Conservation (phyloP, 2,888 invertebrate species). For the Drosophila fungiperda region DNA sequence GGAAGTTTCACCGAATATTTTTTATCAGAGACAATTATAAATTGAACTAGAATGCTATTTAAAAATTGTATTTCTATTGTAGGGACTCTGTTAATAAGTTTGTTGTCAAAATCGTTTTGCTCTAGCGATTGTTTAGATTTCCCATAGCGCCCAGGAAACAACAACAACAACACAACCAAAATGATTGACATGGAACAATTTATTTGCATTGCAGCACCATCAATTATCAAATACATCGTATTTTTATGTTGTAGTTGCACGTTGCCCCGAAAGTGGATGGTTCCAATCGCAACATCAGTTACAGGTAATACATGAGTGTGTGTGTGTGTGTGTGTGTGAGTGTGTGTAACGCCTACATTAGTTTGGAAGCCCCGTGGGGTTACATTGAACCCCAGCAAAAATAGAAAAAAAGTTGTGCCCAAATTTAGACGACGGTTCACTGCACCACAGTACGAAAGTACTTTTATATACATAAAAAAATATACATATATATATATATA, state of each 20-base stretch:
- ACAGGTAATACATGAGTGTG: constrained; percentile 7
- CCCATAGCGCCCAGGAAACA: not conserved
- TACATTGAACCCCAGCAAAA: constrained; percentile 67
- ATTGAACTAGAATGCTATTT: not conserved
- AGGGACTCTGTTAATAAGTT: constrained; percentile 1
- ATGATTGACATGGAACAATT: constrained; percentile 47
- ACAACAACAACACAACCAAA: not conserved
- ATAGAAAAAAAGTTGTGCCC: constrained; percentile 68
- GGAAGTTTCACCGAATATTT: not conserved
- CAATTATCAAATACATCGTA: constrained; percentile 29
- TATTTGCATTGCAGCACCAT: constrained; percentile 34
- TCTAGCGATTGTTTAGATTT: constrained; percentile 7
- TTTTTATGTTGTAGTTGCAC: constrained; percentile 19
- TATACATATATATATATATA: not conserved
- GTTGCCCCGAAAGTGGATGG: constrained; percentile 13
- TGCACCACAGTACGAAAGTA: constrained; percentile 50
- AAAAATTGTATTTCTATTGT: not conserved
- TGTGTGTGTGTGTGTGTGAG: constrained; percentile 33
- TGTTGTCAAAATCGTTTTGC: not conserved
- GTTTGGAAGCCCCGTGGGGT: constrained; percentile 64
- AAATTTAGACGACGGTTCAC: constrained; percentile 72
- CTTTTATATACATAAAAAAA: not conserved
- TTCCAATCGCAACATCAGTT: constrained; percentile 38
- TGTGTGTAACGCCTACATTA: constrained; percentile 58
- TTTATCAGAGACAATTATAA: not conserved